Evolutionary conservation across 2,888 invertebrate genomes (phyloP), one percentile per base, ranked within the genome.

Genomic region (Athetis lepigone): DNA sequence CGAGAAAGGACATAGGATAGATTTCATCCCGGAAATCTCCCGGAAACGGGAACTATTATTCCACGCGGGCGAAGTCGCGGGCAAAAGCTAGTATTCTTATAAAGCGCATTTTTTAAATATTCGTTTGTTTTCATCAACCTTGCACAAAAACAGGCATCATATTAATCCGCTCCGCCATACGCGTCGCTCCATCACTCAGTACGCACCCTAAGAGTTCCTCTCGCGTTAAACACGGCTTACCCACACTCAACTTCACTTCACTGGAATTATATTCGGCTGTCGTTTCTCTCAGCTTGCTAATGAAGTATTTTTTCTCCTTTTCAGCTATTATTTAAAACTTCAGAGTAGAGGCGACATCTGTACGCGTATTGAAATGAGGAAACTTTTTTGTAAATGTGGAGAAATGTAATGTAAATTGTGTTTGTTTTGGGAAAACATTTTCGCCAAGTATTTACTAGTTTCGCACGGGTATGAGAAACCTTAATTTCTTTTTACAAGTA

Each of bases 191-290:
- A n/a, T n/a, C n/a, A n/a, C n/a, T 42, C 18, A 49, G 43, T 9
- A n/a, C 37, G 5, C 8, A 16, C 45, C 71, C 64, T 57, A 64
- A 56, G 51, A 37, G 58, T 69, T 40, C 52, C 51, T 71, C 72
- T 71, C 72, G 59, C 72, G 76, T 78, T 79, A 79, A 76, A 76
- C 56, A 72, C 76, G 73, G 63, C 80, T 79, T 79, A 79, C 77
- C 79, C 73, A 77, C 80, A 79, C 80, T 61, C 77, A 60, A 66
- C 59, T 76, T 69, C 73, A 70, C 77, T 73, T 51, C 72, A 65
- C 49, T 51, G 19, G 51, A 73, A 73, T 72, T 72, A 72, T 75
- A 76, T 73, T 73, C 55, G 65, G 59, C 71, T 43, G 76, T 56
- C 76, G 76, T 75, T 76, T 65, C 52, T 8, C 65, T 75, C 50